Conservation (phyloP, 1,140 invertebrate species). For the Thalassaphorura encarpata region DNA sequence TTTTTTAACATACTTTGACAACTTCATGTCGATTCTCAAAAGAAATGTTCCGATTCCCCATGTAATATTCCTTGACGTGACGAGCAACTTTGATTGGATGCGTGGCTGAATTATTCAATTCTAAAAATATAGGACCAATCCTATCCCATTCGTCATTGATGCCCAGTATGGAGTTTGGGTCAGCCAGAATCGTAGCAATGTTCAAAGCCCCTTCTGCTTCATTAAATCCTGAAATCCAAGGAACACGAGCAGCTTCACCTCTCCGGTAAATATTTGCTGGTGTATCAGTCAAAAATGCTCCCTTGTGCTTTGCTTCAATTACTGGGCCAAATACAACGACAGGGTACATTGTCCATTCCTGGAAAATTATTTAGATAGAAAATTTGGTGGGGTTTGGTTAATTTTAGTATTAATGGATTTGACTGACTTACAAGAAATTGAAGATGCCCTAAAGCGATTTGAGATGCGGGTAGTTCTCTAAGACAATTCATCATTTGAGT, state of each 20-base stretch:
- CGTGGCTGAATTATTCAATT: constrained; percentile 9
- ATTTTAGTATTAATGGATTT: not conserved
- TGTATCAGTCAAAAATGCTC: constrained; percentile 20
- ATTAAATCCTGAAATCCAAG: constrained; percentile 26
- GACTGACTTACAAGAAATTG: constrained; percentile 15
- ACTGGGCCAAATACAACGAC: constrained; percentile 24
- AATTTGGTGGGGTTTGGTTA: not conserved
- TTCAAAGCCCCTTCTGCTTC: constrained; percentile 24
- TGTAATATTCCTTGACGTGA: constrained; percentile 16
- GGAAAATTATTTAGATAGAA: not conserved
- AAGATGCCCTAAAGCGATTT: constrained; percentile 14
- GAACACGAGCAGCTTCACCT: constrained; percentile 13
- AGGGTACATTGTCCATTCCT: constrained; percentile 25
- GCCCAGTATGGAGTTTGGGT: not conserved
- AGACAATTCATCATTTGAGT: constrained; percentile 21
- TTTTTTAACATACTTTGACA: constrained; percentile 13
- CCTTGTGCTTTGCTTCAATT: constrained; percentile 11
- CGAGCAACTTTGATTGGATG: not conserved
- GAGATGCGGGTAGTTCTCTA: constrained; percentile 2
- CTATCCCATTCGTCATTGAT: constrained; percentile 28
- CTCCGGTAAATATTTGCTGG: constrained; percentile 20
- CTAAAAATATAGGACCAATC: constrained; percentile 23
- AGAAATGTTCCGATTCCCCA: constrained; percentile 15
- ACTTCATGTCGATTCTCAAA: constrained; percentile 22
- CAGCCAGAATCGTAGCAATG: constrained; percentile 18